Percentiles rank a stretch among this genome's conserved stretches.
Conservation (phyloP, 2,113 vertebrate genomes). For the Sphyrna mokarran region DNA sequence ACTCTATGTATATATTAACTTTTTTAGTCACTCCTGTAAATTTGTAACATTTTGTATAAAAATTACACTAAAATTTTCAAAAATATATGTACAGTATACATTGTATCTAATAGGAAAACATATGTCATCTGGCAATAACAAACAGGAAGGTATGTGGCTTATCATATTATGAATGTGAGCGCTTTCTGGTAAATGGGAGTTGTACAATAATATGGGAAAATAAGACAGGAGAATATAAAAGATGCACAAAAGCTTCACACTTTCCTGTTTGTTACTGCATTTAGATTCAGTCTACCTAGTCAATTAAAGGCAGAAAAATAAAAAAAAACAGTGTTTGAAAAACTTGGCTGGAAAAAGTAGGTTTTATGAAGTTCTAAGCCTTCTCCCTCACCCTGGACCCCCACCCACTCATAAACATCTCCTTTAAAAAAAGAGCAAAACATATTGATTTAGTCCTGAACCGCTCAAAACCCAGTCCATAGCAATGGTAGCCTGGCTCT, state of each 20-base stretch:
- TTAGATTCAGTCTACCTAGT: constrained; percentile 34
- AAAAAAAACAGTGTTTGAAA: constrained; percentile 20
- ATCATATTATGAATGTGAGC: constrained; percentile 2
- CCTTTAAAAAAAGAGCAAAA: neutral
- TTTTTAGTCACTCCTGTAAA: constrained; percentile 33
- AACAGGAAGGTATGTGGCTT: constrained; percentile 30
- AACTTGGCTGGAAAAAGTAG: neutral
- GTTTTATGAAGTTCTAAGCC: neutral
- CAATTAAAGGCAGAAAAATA: constrained; percentile 31
- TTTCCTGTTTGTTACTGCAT: constrained; percentile 34
- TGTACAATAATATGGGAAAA: neutral
- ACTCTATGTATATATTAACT: constrained; percentile 33
- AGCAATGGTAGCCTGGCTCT: neutral
- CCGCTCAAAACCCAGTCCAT: no score
- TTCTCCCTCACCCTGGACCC: neutral
- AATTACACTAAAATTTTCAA: constrained; percentile 33
- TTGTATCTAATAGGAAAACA: constrained; percentile 30
- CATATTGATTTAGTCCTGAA: neutral
- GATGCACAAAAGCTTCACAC: constrained; percentile 32
- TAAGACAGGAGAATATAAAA: neutral
- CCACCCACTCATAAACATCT: neutral
- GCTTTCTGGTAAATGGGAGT: neutral
- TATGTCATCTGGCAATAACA: constrained; percentile 32
- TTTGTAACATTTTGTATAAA: constrained; percentile 38
- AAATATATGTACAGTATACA: constrained; percentile 38